Evolutionary conservation across 1,140 invertebrate species (phyloP), one percentile per base, ranked within the genome.

Genomic region (Alviniconcha marisindica): DNA sequence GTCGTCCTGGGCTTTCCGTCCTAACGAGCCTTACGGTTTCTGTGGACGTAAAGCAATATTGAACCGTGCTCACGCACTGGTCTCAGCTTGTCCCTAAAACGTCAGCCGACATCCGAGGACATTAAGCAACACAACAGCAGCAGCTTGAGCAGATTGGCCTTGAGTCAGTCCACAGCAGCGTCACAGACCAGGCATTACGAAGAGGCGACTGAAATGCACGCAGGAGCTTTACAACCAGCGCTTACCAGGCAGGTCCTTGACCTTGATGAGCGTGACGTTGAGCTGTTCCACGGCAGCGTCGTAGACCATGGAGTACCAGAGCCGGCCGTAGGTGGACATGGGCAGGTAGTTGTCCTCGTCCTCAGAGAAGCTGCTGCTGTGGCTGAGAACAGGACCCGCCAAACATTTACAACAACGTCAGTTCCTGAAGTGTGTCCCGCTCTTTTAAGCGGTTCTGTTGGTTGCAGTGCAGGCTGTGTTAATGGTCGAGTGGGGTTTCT

Each of bases 231-330:
- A n/a, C n/a, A n/a, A n/a, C n/a, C 38, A 15, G 44, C 18, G 1
- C 31, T 83, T 80, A 90, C 90, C 88, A 85, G 86, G 85, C 31
- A 90, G 83, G 63, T 89, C 84, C 56, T 90, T 90, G 24, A 89
- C 87, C 81, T 91, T 91, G 56, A 89, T 82, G 2, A 91, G 83
- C 1, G 81, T 90, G 28, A 91, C 89, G n/a, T 81, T 84, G 12
- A 91, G 85, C 81, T 90, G 87, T 83, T 91, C 90, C 15, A 87
- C 86, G 18, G 79, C 84, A 0, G 84, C 84, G 51, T 91, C 90
- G 69, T 90, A 90, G 2, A 91, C 66, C 10, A 90, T 36, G 14
- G 89, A 87, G 77, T 88, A 91, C 90, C 90, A 91, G 3, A 91
- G 85, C 15, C 89, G 84, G 10, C 90, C 90, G 60, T 87, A 79